phyloP scores from a whole-genome alignment of 2,888 invertebrate species.

The Sphaeridia pumilis region DNA sequence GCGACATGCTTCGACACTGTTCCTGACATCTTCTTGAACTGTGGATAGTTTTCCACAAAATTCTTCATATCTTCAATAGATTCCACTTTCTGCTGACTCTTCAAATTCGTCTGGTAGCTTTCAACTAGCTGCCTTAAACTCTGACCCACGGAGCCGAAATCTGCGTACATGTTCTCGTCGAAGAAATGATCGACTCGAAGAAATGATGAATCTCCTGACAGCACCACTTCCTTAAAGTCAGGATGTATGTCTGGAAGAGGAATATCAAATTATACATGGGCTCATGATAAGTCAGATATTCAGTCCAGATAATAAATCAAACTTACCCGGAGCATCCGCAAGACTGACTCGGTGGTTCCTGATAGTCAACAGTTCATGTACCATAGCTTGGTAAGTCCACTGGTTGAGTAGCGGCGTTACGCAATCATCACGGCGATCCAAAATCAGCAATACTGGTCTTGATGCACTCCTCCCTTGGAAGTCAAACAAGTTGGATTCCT shows the following conservation, averaged over 20 bases:
- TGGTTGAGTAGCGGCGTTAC: constrained; percentile 89
- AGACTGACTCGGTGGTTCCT: constrained; percentile 88
- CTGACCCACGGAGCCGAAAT: constrained; percentile 97
- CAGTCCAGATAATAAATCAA: too few species aligned
- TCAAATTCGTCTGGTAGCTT: constrained; percentile 89
- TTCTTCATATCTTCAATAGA: constrained; percentile 98
- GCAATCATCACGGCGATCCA: constrained; percentile 89
- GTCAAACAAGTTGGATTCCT: constrained; percentile 79
- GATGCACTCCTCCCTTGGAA: constrained; percentile 56
- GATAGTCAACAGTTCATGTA: constrained; percentile 89
- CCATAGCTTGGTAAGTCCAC: constrained; percentile 99
- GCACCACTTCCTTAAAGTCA: constrained; percentile 82
- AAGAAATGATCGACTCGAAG: constrained; percentile 99
- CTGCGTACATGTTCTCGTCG: constrained; percentile 72
- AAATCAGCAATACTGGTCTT: constrained; percentile 68
- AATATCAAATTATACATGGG: too few species aligned
- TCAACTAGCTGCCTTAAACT: constrained; percentile 96
- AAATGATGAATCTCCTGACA: constrained; percentile 87
- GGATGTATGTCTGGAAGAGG: constrained; percentile 51
- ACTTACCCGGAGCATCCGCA: constrained; percentile 59
- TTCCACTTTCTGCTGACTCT: constrained; percentile 93
- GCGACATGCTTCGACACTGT: constrained; percentile 97
- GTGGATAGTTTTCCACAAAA: constrained; percentile 95
- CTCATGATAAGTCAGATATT: too few species aligned
- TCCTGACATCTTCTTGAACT: constrained; percentile 69